Conservation (phyloP, 2,888 invertebrate species). For the Drosophila monieri region DNA sequence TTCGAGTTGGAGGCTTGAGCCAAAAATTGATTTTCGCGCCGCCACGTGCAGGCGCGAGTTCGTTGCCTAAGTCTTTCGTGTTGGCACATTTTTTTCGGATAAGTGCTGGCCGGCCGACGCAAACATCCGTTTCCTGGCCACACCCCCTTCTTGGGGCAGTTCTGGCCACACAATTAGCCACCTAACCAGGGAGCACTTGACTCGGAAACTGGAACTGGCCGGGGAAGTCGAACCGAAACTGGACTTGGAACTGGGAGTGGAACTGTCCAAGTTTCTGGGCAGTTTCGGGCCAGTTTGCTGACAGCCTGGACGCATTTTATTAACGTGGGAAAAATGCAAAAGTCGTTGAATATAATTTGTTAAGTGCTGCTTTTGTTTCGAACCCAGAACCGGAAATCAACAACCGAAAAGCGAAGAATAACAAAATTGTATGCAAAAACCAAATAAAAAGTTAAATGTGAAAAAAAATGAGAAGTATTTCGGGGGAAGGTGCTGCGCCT, state of each 20-base stretch:
- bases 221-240: conserved; percentile 64
- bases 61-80: conserved; percentile 67
- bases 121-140: conserved; percentile 74
- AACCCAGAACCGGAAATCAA: conserved; percentile 65
- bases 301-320: conserved; percentile 50
- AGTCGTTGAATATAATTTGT: conserved; percentile 27
- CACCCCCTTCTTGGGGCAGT: conserved; percentile 7
- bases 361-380: conserved; percentile 52
- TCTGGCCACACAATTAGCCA: conserved; percentile 65
- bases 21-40: background rate
- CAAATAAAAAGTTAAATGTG: conserved; percentile 32
- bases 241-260: conserved; percentile 58
- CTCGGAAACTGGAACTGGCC: conserved; percentile 23
- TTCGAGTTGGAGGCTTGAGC: background rate
- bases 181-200: conserved; percentile 30
- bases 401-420: conserved; percentile 38
- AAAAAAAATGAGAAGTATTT: conserved; percentile 27
- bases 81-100: conserved; percentile 55
- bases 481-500: conserved; percentile 47
- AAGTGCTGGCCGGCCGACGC: conserved; percentile 61
- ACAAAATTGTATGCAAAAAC: conserved; percentile 56
- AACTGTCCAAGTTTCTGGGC: conserved; percentile 1
- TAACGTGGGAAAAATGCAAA: conserved; percentile 74
- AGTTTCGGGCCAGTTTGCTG: conserved; percentile 6
- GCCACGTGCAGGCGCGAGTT: conserved; percentile 66